Evolutionary conservation across 2,888 invertebrate species (phyloP), one percentile per base, ranked within the genome.

Genomic region (Platerodrilus igneus): DNA sequence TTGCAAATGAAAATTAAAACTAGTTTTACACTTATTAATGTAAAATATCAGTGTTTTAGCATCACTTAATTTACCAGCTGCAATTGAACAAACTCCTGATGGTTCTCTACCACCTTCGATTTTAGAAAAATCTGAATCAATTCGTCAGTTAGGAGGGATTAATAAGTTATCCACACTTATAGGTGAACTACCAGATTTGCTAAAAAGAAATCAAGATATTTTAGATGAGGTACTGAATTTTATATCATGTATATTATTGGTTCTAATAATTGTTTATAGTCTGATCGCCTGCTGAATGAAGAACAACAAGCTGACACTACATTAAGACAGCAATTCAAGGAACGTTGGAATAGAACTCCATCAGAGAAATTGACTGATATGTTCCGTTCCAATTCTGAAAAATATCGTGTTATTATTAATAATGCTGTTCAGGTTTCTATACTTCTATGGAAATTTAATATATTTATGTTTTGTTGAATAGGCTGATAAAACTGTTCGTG

Each of bases 61-160:
- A 1, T 92, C 92, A 43, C 74, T 97, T 51, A 96, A 93, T 74
- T 78, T 99, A 58, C 97, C 99, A 5, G 97, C 96, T n/a, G 92
- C 95, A 33, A 77, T 97, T 38, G 97, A 99, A 71, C 83, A 82
- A 52, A 77, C 78, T 4, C 78, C 78, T 52, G 77, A 79, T 22
- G 77, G 80, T 21, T 79, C 79, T 31, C 74, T 97, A 54, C 97
- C 99, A 1, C 90, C 84, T 35, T 93, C 94, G 8, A 73, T 99
- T 47, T 71, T 84, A 38, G 88, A 87, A 52, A 95, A 95, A 69
- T 86, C 93, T 1, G 76, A 76, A 29, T 78, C 79, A 50, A 80
- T 96, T 26, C 78, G 80, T 47, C 76, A 76, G 18, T 76, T 79
- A 37, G 94, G 94, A 25, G 95, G 96, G 1, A 72, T 87, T 42